Evolutionary conservation across 2,888 invertebrate species (phyloP), one percentile per base, ranked within the genome.

Genomic region (Nomada lathburiana): DNA sequence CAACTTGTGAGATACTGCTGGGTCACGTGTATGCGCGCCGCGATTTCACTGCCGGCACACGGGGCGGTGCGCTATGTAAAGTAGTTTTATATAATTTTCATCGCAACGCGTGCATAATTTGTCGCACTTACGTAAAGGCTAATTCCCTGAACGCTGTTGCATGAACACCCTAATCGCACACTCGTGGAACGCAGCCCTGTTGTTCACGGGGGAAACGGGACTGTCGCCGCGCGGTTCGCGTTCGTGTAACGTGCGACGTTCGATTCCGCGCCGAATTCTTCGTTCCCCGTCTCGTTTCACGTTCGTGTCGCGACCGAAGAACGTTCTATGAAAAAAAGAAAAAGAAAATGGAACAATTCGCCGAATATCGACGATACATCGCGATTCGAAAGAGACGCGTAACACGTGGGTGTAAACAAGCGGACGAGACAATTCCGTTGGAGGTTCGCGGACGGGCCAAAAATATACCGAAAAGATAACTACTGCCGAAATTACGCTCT

Each of bases 11-110:
- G 13, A 23, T 50, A 18, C 29, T 18, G n/a, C 63, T 52, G 74
- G 4, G 26, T 67, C 60, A 26, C 67, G 74, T 60, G 44, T 20
- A n/a, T 13, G 20, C 1, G 44, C 47, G 13, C 11, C 47, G 47
- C n/a, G 44, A 76, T 70, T 42, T 70, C 65, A 64, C 57, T 13
- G 1, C 3, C 18, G 11, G 2, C 13, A 7, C 55, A 29, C 3
- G 4, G 7, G n/a, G 20, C 36, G 47, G 75, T 55, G 65, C 64
- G 76, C n/a, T 76, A 60, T 53, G 52, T n/a, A 36, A 79, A 79
- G 36, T 13, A 26, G 60, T 50, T 80, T 76, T 71, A 80, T 77
- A 77, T 80, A 80, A 80, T 80, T 80, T 77, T 23, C 71, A 62
- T 47, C 53, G 62, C 60, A 62, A 62, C 59, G 65, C 53, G 50